Evolutionary conservation across 2,888 invertebrate genomes (phyloP).

Genomic region (Euclidia mi): DNA sequence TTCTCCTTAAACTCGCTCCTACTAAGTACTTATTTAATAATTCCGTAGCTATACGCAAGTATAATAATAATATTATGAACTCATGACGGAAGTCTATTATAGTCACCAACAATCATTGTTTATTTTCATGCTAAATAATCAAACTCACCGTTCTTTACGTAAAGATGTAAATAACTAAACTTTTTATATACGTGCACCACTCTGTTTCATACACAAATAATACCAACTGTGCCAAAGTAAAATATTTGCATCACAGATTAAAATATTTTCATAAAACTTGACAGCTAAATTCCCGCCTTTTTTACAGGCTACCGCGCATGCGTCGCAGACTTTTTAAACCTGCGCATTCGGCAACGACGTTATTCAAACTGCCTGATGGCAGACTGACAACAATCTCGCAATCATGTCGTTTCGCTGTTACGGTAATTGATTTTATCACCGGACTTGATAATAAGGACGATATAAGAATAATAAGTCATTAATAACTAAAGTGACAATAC

Average conservation of each 20-base stretch:
- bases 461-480: conserved; percentile 2
- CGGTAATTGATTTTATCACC: conserved; percentile 62
- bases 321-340: conserved; percentile 71
- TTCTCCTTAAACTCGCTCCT: no score
- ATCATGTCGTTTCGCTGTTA: conserved; percentile 67
- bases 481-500: not conserved
- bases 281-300: conserved; percentile 64
- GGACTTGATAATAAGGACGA: conserved; percentile 39
- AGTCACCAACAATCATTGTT: not conserved
- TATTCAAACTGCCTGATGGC: conserved; percentile 71
- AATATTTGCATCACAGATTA: no score
- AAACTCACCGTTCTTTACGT: not conserved
- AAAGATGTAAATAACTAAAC: not conserved
- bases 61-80: no score
- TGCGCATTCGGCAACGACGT: conserved; percentile 76
- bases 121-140: conserved; percentile 1
- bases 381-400: conserved; percentile 65
- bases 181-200: not conserved
- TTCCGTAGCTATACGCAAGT: no score
- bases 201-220: not conserved
- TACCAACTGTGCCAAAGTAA: not conserved
- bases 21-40: no score
- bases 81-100: no score
- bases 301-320: conserved; percentile 60
- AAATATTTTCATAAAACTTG: not conserved